A percentile compares a stretch with the other conserved stretches of the same genome.
These are phyloP conservation scores for Calliphora vomitoria DNA, from an alignment of 2,888 invertebrate genomes.

Conservation along the genomic window DNA sequence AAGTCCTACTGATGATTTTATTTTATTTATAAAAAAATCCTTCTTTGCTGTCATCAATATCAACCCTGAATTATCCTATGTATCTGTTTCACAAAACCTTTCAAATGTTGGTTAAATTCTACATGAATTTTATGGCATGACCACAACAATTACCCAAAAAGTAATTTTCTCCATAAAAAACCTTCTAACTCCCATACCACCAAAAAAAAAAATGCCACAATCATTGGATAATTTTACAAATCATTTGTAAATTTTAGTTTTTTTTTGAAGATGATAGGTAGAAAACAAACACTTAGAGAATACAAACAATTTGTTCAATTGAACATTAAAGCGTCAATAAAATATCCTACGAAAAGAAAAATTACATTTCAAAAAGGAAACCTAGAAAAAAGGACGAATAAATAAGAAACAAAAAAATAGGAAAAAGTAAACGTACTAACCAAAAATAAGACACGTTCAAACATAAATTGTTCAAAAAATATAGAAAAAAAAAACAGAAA, in stretches of 20 bases:
- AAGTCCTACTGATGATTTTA: too few relatives aligned
- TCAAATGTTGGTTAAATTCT: not conserved
- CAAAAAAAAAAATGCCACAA: not conserved
- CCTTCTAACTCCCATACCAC: not conserved
- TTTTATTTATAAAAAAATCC: too few relatives aligned
- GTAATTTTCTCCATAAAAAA: not conserved
- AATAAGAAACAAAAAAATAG: not conserved
- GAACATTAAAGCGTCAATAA: conserved; percentile 62
- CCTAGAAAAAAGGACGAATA: conserved; percentile 1
- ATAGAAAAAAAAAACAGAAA: conserved; percentile 10
- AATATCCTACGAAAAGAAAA: conserved; percentile 27
- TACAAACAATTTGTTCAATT: conserved; percentile 61
- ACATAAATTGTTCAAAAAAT: conserved; percentile 48
- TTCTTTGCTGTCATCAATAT: too few relatives aligned
- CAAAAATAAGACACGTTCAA: conserved; percentile 45
- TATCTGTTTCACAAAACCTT: not conserved
- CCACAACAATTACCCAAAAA: conserved; percentile 1
- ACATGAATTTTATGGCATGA: not conserved
- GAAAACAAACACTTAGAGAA: conserved; percentile 4
- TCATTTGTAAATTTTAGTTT: conserved; percentile 42
- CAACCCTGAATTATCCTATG: too few relatives aligned
- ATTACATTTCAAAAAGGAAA: not conserved
- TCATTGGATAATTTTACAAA: conserved; percentile 22
- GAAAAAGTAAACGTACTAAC: conserved; percentile 1
- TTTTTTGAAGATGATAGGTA: not conserved